phyloP scores from a whole-genome alignment of 1,140 invertebrate species.

The Camponotus vicinus region DNA sequence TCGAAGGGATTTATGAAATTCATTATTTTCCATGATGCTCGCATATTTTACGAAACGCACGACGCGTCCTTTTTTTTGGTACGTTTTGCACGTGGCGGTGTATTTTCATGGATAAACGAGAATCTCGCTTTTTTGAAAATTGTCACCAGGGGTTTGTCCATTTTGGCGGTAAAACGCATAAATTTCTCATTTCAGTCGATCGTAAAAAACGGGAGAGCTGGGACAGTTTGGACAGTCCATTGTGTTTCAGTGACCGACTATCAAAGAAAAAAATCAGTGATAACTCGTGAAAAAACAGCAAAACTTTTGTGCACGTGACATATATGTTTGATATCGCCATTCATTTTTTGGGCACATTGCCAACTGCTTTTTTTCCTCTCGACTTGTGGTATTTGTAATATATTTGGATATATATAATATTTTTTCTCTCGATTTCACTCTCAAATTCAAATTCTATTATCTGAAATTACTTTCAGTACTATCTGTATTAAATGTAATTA shows the following conservation, averaged over 20 bases:
- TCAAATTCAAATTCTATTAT: not conserved
- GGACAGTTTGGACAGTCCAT: slow-evolving; percentile 60
- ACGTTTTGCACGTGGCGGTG: not conserved
- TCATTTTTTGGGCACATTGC: slow-evolving; percentile 66
- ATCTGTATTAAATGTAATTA: not conserved
- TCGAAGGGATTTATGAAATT: slow-evolving; percentile 41
- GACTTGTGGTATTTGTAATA: not conserved
- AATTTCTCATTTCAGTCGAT: slow-evolving; percentile 54
- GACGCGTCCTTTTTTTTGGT: not conserved
- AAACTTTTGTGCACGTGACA: slow-evolving; percentile 58
- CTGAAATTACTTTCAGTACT: not conserved
- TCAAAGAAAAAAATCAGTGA: slow-evolving; percentile 53
- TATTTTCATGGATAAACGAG: slow-evolving; percentile 43
- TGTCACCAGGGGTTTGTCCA: slow-evolving; percentile 31
- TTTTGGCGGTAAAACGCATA: slow-evolving; percentile 46
- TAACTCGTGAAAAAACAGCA: slow-evolving; percentile 63
- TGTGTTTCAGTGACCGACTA: slow-evolving; percentile 48
- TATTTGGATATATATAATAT: not conserved
- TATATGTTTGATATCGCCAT: slow-evolving; percentile 63
- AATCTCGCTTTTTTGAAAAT: slow-evolving; percentile 38
- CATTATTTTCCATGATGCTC: slow-evolving; percentile 39
- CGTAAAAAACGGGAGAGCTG: slow-evolving; percentile 43
- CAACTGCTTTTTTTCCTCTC: slow-evolving; percentile 24
- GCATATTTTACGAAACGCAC: slow-evolving; percentile 13
- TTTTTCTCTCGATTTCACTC: not conserved